Percentiles rank a stretch among this genome's conserved stretches.
phyloP scores from a whole-genome alignment of 1,140 invertebrate genomes.

The Brachionus angularis region DNA sequence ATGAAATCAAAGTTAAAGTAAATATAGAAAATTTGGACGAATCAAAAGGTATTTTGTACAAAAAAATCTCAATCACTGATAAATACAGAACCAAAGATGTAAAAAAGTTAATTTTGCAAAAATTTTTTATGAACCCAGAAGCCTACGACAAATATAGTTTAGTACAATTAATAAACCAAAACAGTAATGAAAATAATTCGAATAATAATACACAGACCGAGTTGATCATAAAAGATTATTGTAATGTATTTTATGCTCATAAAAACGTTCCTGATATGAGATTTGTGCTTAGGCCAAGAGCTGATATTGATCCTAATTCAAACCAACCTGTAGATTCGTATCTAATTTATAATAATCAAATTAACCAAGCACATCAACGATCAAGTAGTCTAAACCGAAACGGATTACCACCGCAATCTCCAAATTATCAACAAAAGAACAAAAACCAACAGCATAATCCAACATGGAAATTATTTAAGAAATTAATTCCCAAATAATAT shows the following conservation, averaged over 20 bases:
- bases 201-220: not conserved
- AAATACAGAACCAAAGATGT: constrained; percentile 13
- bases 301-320: no score
- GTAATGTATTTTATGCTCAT: not conserved
- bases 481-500: no score
- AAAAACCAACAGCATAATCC: no score
- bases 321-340: no score
- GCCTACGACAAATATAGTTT: not conserved
- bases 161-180: constrained; percentile 10
- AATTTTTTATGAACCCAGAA: constrained; percentile 26
- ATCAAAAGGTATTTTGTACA: constrained; percentile 20
- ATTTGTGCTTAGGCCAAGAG: not conserved
- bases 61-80: constrained; percentile 26
- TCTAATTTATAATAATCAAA: no score
- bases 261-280: not conserved
- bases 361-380: no score
- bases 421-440: no score
- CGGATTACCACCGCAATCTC: no score
- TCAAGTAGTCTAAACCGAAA: no score
- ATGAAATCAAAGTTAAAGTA: constrained; percentile 6
- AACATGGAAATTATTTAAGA: no score
- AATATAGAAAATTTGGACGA: constrained; percentile 20
- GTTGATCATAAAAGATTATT: not conserved
- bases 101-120: constrained; percentile 6
- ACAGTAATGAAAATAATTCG: not conserved